A percentile compares a stretch with the other conserved stretches of the same genome.
Evolutionary conservation across 2,113 vertebrate genomes (phyloP).

Genomic region (Erpornis zantholeuca): DNA sequence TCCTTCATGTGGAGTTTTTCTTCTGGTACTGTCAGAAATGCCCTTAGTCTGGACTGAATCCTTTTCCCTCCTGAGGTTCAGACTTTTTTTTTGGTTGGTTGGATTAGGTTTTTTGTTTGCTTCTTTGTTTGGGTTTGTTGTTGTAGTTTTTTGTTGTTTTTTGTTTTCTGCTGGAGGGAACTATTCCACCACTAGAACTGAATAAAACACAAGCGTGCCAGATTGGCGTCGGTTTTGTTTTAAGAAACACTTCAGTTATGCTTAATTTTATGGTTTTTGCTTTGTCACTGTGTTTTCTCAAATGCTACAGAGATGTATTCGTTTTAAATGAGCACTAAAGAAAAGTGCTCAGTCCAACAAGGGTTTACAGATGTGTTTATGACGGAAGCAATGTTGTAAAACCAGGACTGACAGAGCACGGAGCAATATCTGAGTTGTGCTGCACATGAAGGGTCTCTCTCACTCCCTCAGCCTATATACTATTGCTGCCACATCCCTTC

Average conservation of each 20-base stretch:
- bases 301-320: background rate
- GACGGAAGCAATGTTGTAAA: background rate
- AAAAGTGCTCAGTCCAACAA: background rate
- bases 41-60: background rate
- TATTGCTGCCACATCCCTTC: background rate
- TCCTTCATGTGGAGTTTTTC: background rate
- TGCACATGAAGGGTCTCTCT: background rate
- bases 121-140: background rate
- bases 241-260: slow-evolving; percentile 24
- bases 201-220: slow-evolving; percentile 1
- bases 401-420: background rate
- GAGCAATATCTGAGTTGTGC: background rate
- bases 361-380: background rate
- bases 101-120: background rate
- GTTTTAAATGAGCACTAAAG: background rate
- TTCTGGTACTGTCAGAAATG: background rate
- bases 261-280: slow-evolving; percentile 26
- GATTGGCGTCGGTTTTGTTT: background rate
- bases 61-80: background rate
- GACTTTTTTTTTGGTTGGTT: background rate
- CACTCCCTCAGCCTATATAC: background rate
- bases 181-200: background rate
- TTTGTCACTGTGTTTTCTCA: slow-evolving; percentile 44
- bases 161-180: background rate
- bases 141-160: background rate